Percentiles rank a stretch among this genome's conserved stretches.
phyloP scores from a whole-genome alignment of 1,140 invertebrate genomes.

The Drosophila kohkoa region DNA sequence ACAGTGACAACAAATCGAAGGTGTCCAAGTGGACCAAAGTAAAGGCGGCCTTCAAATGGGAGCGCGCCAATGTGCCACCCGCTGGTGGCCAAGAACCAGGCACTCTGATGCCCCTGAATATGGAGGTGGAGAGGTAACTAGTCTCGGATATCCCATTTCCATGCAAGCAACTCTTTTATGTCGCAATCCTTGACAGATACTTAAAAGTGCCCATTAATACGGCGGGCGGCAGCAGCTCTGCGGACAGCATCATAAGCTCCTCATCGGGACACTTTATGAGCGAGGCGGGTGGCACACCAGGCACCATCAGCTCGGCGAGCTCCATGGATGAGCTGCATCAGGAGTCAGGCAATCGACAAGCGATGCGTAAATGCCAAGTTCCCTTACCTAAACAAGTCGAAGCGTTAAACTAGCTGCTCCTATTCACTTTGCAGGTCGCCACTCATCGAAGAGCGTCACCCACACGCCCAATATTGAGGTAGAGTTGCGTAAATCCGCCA shows the following conservation, averaged over 20 bases:
- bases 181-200: slow-evolving; percentile 47
- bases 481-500: slow-evolving; percentile 63
- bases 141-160: too few relatives aligned
- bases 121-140: slow-evolving; percentile 79
- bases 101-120: slow-evolving; percentile 78
- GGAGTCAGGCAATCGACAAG: slow-evolving; percentile 56
- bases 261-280: slow-evolving; percentile 83
- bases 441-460: slow-evolving; percentile 79
- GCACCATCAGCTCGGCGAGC: slow-evolving; percentile 81
- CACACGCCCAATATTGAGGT: slow-evolving; percentile 51
- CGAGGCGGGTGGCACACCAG: slow-evolving; percentile 74
- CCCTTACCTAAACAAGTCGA: neutral
- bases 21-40: slow-evolving; percentile 93
- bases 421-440: slow-evolving; percentile 53
- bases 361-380: slow-evolving; percentile 56
- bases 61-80: slow-evolving; percentile 86
- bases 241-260: slow-evolving; percentile 85
- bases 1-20: slow-evolving; percentile 82
- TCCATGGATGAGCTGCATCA: slow-evolving; percentile 77
- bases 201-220: slow-evolving; percentile 85
- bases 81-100: slow-evolving; percentile 80
- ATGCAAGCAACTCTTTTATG: neutral
- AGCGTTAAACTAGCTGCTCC: neutral
- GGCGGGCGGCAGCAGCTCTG: slow-evolving; percentile 85
- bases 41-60: slow-evolving; percentile 92